Base-by-base conservation (phyloP, 2,888 invertebrate species). In the Petrophora chlorosata region DNA sequence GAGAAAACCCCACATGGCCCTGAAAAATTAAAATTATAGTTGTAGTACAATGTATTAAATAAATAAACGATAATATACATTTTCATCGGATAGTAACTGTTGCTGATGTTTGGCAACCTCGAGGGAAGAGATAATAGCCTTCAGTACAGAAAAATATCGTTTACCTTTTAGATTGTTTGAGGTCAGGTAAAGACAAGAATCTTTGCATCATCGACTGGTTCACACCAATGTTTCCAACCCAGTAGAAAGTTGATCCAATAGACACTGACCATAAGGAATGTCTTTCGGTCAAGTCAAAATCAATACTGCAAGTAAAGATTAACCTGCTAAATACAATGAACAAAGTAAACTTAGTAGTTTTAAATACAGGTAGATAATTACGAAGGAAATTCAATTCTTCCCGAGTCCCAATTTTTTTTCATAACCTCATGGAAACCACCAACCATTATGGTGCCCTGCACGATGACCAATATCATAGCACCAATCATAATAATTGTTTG, bases 161-260 rank as follows among this genome's bases (percentile, higher is more conserved):
- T 63, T 78, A 93, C 94, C 86, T 88, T 77, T 85, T 91, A 0
- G 94, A 95, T 40, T 92, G 90, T 50, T 82, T 85, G 5, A 95
- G 74, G n/a, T 91, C 92, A 0, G 94, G 92, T 36, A 95, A 77
- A 8, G 95, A 92, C 29, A 96, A 79, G 66, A 95, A 95, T 39
- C 96, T 86, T 70, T 96, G 96, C 56, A 96, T 93, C 94, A 95
- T 95, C 22, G 94, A 93, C 75, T 96, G 96, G 76, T 94, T 95
- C 2, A 95, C 93, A 14, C 94, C 94, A 61, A 94, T 93, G 61
- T 92, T 92, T 36, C 94, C 94, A 3, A 94, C 82, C 94, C 94
- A 95, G 57, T 94, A 93, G 42, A 95, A 91, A 35, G 92, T 92
- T 1, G 94, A 94, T 2, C 96, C 96, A 56, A 96, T 81, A 0